Percentiles rank a stretch among this genome's conserved stretches.
phyloP scores from a whole-genome alignment of 2,888 invertebrate species.

The Linnaemya tessellans region DNA sequence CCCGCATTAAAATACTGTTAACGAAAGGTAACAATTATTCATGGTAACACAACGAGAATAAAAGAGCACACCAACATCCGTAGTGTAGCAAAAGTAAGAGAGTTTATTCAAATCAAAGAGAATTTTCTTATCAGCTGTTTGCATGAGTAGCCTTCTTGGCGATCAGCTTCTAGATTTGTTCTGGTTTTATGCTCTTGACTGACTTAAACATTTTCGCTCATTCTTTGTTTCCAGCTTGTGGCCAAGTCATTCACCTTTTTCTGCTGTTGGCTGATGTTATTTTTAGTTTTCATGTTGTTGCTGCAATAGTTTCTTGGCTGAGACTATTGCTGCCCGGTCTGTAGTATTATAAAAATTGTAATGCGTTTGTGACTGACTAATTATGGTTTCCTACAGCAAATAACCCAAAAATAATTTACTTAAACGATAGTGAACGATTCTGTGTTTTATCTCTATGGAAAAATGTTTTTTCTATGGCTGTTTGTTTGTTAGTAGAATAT shows the following conservation, averaged over 20 bases:
- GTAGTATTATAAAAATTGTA: conserved; percentile 10
- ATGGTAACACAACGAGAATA: neutral
- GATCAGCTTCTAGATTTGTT: conserved; percentile 4
- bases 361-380: conserved; percentile 2
- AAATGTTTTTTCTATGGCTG: neutral
- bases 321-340: neutral
- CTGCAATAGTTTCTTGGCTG: neutral
- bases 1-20: neutral
- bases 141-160: neutral
- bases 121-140: conserved; percentile 28
- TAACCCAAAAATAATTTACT: conserved; percentile 18
- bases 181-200: conserved; percentile 12
- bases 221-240: conserved; percentile 23
- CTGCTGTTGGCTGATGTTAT: conserved; percentile 7
- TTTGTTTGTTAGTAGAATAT: neutral
- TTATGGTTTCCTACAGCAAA: conserved; percentile 1
- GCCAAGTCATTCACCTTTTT: conserved; percentile 58
- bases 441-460: neutral
- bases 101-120: neutral
- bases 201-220: neutral
- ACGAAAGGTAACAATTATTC: neutral
- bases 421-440: neutral
- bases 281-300: neutral
- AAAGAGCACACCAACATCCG: neutral
- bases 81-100: neutral